Base-by-base conservation (phyloP, 2,888 invertebrate genomes). In the Trissolcus brochymenae region DNA sequence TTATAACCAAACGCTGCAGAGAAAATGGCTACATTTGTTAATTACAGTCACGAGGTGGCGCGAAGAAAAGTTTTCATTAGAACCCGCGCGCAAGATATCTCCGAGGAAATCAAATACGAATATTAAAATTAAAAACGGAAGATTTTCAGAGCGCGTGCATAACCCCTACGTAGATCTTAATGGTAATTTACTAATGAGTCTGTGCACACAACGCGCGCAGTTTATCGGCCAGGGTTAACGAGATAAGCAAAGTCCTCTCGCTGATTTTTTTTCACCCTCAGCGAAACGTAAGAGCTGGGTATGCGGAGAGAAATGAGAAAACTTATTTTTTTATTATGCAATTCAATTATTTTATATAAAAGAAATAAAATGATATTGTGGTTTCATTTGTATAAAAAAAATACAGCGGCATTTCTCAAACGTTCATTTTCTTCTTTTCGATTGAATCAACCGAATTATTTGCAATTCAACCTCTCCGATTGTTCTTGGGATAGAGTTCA, bases 61-160 rank as follows among this genome's bases (percentile, higher is more conserved):
- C 55, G 35, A 35, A 46, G 54, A 76, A 46, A 70, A 76, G 68
- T 43, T 70, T 76, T 76, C 70, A 66, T 70, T 70, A 70, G 55
- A 35, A 4, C 25, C 35, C 35, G 35, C 35, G 9, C 53, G 11
- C 53, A 6, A 17, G 60, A 54, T 70, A 76, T 76, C 76, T 76
- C 76, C 29, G 65, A 76, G 76, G 76, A 76, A 76, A 76, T 76
- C 76, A 70, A 61, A 25, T 19, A 35, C 60, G 56, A 61, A 65
- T 76, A 76, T 76, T 76, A 70, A 76, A 76, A 76, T 76, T 65
- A 65, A 60, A 75, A 70, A 68, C 16, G 50, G 19, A n/a, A 54
- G 19, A 19, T 17, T 70, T 70, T 65, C 21, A 51, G 50, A 57
- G 19, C 49, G 35, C 17, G 35, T n/a, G n/a, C 29, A n/a, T 50